Evolutionary conservation across 1,140 invertebrate genomes (phyloP).

Genomic region (Pachyrhynchus sulphureomaculatus): DNA sequence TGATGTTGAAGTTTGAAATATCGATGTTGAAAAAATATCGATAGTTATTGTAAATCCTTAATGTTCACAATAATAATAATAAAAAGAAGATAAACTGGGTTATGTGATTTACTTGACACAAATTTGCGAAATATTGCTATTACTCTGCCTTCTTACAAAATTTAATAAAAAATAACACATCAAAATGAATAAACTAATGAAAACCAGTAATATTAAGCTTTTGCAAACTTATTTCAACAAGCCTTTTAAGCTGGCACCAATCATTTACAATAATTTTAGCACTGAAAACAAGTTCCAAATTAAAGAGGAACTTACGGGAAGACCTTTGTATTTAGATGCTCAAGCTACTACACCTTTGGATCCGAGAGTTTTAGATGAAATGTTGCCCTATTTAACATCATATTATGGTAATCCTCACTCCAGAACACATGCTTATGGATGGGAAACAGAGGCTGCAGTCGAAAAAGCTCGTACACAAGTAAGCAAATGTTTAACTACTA

Average conservation of each 20-base stretch:
- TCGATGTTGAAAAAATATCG: too few relatives aligned
- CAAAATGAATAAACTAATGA: constrained; percentile 7
- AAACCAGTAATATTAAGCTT: neutral
- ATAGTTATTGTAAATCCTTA: too few relatives aligned
- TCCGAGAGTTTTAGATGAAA: constrained; percentile 94
- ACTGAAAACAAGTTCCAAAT: constrained; percentile 54
- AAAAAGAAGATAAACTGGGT: too few relatives aligned
- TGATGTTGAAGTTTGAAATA: too few relatives aligned
- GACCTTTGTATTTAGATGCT: constrained; percentile 94
- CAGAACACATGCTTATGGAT: constrained; percentile 97
- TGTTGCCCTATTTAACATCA: constrained; percentile 90
- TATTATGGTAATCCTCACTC: constrained; percentile 99
- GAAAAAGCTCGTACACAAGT: constrained; percentile 89
- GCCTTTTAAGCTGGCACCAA: neutral
- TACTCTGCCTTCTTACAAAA: too few relatives aligned
- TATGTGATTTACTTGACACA: too few relatives aligned
- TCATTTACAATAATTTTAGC: neutral
- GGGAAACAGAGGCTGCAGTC: constrained; percentile 96
- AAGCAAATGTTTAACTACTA: too few relatives aligned
- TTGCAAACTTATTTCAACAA: neutral
- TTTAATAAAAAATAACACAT: too few relatives aligned
- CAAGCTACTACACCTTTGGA: constrained; percentile 98
- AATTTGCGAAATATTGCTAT: too few relatives aligned
- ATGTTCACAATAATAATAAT: too few relatives aligned
- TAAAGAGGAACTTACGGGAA: constrained; percentile 59